Base-by-base conservation (phyloP, 2,888 invertebrate genomes). In the Lasioglossum lativentre region DNA sequence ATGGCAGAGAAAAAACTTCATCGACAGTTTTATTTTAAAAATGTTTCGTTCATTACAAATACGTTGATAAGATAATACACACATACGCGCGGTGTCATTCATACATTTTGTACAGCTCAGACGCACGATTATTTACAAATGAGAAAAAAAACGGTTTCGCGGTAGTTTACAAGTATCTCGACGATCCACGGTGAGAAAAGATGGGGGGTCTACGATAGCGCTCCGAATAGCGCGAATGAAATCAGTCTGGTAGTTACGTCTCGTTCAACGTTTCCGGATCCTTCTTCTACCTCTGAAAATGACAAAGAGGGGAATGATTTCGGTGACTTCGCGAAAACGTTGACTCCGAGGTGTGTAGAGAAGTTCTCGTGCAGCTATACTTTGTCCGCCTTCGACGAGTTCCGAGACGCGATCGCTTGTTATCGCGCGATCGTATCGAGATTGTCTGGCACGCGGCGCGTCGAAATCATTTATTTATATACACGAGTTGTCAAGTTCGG, bases 21-120 rank as follows among this genome's bases (percentile, higher is more conserved):
- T 23, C 27, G 42, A 40, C 45, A 68, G 23, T 74, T 30, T 71
- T 71, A 66, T 82, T 82, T 87, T 84, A 88, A 77, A 90, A 86
- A 88, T 89, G 81, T 90, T 81, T 90, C 80, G 78, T 95, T 93
- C 94, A 95, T 95, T 95, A 93, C 93, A 94, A 94, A 93, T 93
- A 92, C 92, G 92, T 90, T 92, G 92, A 86, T 89, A 91, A 86
- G 86, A 71, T 77, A 19, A 6, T 66, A 66, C 66, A 66, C 34
- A 66, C 71, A 38, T 81, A 74, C 89, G 90, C 90, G 85, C 90
- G 82, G 87, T 78, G 63, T 45, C 85, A 87, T 88, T 90, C 90
- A 82, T 85, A 80, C 87, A 88, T 86, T 92, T 92, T 92, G 91
- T 92, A 93, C 88, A 92, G 78, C 82, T 85, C 87, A 88, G 84